Base-by-base conservation (phyloP, 2,797 vertebrate species). In the Cossypha dichroa region DNA sequence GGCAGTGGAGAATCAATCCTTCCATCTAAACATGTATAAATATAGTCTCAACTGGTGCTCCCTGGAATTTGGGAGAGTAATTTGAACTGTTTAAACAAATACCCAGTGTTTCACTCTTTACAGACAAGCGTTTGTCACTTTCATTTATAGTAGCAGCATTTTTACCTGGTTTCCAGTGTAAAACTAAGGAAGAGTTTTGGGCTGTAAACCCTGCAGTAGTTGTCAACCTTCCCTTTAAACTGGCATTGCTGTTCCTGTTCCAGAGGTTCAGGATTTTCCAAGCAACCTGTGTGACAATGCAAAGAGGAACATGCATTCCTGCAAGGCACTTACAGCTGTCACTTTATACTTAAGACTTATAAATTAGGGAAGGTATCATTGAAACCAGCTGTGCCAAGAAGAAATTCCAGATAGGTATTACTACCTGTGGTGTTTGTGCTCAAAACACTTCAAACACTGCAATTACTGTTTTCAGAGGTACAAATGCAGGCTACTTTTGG, bases 321-420 rank as follows among this genome's bases (percentile, higher is more conserved):
- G 49, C 63, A 81, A 96, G 88, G 62, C 56, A 34, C 84, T 97
- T 93, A 85, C 51, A 87, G 51, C 79, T 95, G 88, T 95, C 55
- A 29, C 85, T 96, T 96, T 60, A 23, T 62, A 93, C 82, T 88
- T 70, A 70, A 97, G 94, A 82, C 56, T 94, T 97, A 93, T 81
- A 87, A 97, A 97, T 96, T 83, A 93, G 46, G 13, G 64, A 94
- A 77, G 11, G 69, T 74, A 93, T 97, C 97, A 96, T n/a, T 69
- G n/a, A 56, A 76, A 93, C 83, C 88, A 96, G 86, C 63, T 97
- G 88, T 96, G 91, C 77, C 59, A 22, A 94, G 87, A 96, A 95
- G 90, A 67, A 87, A 86, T 96, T 96, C 94, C 94, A 97, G 91
- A 64, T 70, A 66, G 93, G 88, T 95, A 95, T 95, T 97, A 91